These are phyloP conservation scores for Cyprinodon variegatus DNA, from an alignment of 2,113 vertebrate species.

Conservation along the genomic window DNA sequence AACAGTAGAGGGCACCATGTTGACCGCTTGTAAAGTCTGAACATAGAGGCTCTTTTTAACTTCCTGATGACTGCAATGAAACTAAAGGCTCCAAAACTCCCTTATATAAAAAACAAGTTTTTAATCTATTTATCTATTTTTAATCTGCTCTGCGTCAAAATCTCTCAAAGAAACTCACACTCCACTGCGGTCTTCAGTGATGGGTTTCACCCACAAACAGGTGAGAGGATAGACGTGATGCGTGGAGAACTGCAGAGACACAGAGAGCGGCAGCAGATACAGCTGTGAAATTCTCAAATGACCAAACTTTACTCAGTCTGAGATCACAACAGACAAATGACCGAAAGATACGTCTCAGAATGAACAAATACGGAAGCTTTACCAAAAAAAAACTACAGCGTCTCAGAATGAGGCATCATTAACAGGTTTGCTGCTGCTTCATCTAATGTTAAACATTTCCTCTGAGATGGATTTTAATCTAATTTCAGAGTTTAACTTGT, in stretches of 20 bases:
- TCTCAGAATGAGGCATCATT: background rate
- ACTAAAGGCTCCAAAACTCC: background rate
- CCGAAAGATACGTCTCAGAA: background rate
- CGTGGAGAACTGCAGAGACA: slow-evolving; percentile 87
- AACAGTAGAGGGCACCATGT: too few species aligned
- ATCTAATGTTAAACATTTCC: background rate
- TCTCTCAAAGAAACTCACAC: slow-evolving; percentile 83
- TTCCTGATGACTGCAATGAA: background rate
- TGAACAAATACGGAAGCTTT: background rate
- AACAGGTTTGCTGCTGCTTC: background rate
- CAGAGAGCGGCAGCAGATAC: background rate
- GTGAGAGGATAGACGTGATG: slow-evolving; percentile 90
- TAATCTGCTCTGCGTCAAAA: background rate
- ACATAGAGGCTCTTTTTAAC: background rate
- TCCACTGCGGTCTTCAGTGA: slow-evolving; percentile 85
- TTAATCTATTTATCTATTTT: background rate
- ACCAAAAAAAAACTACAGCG: background rate
- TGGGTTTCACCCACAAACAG: slow-evolving; percentile 91
- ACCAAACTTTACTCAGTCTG: background rate
- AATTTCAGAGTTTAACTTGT: too few species aligned
- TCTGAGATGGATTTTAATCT: too few species aligned
- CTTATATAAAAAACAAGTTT: too few species aligned
- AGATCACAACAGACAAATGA: background rate
- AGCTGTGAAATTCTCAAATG: slow-evolving; percentile 4
- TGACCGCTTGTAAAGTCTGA: too few species aligned